Base-by-base conservation (phyloP, 1,140 invertebrate species). In the Pentalonia nigronervosa region DNA sequence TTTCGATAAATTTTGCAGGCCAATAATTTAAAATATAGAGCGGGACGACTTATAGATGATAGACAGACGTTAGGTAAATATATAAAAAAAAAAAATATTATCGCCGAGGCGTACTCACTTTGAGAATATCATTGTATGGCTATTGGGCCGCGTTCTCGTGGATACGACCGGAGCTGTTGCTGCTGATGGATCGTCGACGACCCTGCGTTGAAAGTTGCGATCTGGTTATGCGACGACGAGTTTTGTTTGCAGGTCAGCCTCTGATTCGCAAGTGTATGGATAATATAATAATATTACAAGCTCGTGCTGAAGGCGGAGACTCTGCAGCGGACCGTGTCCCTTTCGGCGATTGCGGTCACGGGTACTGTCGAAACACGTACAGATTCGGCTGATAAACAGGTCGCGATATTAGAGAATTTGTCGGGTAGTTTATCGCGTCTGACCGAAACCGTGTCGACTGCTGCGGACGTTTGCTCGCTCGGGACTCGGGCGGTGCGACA, bases 51-150 rank as follows among this genome's bases (percentile, higher is more conserved):
- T 30, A 76, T 17, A 76, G 11, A 7, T 8, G 7, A 21, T 23
- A 23, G 23, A 56, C 25, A 53, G 20, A 53, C 0, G 41, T 41
- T 56, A 21, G 23, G 53, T 53, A 53, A 56, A n/a, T 25, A 9
- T 30, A 9, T 25, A 9, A 25, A 41, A 86, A 6, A 76, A 36
- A 41, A 86, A 6, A 76, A 36, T 34, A 81, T 81, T 36, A 36
- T 36, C n/a, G 20, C 17, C 36, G 20, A 34, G 34, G 41, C 14
- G 36, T 36, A 91, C 90, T 91, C 30, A 91, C 90, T 91, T 91
- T 20, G 90, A 91, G 41, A 91, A 91, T 91, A 76, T 76, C 90
- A 91, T 91, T 34, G 45, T 76, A 76, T 91, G 53, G 60, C 90
- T 60, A 11, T 30, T n/a, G n/a, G 89, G 1, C 45, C 23, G 90